These are phyloP conservation scores for Lepus europaeus DNA, from an alignment of 2,113 vertebrate genomes.

Conservation along the genomic window DNA sequence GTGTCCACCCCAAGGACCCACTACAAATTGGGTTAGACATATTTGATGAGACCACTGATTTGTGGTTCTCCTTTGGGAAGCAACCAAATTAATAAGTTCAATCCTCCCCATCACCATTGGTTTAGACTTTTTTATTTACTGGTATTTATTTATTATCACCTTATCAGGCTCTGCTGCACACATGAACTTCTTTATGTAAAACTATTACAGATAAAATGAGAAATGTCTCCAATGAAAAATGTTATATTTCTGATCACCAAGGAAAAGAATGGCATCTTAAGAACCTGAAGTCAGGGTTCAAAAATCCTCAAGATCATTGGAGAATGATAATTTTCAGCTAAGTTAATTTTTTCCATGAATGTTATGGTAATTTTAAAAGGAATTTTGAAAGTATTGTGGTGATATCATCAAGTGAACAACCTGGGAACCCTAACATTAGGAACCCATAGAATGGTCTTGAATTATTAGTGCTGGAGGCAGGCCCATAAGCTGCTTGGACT, in stretches of 20 bases:
- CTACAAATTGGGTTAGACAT: not conserved
- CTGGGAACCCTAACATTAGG: constrained; percentile 60
- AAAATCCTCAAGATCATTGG: not conserved
- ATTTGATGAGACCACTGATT: not conserved
- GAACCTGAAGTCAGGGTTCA: not conserved
- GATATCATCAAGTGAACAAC: constrained; percentile 62
- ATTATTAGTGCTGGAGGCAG: constrained; percentile 46
- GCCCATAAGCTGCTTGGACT: not conserved
- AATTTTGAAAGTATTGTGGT: constrained; percentile 38
- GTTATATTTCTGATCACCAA: not conserved
- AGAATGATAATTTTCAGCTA: not conserved
- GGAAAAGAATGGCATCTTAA: not conserved
- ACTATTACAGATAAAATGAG: not conserved
- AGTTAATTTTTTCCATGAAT: constrained; percentile 48
- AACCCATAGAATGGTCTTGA: constrained; percentile 25
- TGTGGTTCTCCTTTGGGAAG: not conserved
- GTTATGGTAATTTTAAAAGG: constrained; percentile 44
- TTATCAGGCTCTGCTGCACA: not conserved
- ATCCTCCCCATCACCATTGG: no score
- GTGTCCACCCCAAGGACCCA: not conserved
- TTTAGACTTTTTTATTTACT: not conserved
- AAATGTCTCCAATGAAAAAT: not conserved
- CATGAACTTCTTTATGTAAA: not conserved
- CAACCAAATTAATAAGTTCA: not conserved
- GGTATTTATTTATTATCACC: not conserved